A percentile compares a stretch with the other conserved stretches of the same genome.
Conservation (phyloP, 92 coral and sea anemone species). For the Phenganax marumi region DNA sequence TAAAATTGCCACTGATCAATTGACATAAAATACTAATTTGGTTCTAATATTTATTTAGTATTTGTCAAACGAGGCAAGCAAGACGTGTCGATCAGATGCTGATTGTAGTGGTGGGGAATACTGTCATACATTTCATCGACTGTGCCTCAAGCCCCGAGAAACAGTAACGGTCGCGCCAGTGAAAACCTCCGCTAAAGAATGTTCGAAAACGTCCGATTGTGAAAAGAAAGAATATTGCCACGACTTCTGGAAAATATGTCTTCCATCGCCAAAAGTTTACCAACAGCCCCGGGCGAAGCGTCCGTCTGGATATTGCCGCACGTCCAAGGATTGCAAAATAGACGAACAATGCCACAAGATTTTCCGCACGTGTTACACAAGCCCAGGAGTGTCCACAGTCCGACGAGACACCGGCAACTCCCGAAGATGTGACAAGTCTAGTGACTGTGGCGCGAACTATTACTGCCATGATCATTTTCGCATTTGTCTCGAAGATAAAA, state of each 20-base stretch:
- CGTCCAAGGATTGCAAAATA: constrained; percentile 5
- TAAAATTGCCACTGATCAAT: not conserved
- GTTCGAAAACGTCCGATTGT: constrained; percentile 18
- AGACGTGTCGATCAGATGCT: not conserved
- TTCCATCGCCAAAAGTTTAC: not conserved
- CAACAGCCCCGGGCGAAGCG: constrained; percentile 19
- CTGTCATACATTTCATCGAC: constrained; percentile 22
- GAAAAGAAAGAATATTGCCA: constrained; percentile 22
- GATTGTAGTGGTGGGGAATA: constrained; percentile 13
- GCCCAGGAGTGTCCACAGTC: constrained; percentile 19
- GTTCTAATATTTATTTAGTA: not conserved
- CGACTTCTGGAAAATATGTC: constrained; percentile 32
- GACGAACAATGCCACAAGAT: constrained; percentile 30
- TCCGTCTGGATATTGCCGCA: constrained; percentile 24
- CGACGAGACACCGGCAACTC: constrained; percentile 19
- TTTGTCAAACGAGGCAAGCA: not conserved
- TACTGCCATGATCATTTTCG: constrained; percentile 36
- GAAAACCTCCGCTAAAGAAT: constrained; percentile 9
- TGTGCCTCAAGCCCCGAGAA: constrained; percentile 15
- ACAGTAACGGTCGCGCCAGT: constrained; percentile 20
- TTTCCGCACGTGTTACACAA: constrained; percentile 33
- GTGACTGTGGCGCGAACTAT: constrained; percentile 17
- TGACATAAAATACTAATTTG: not conserved
- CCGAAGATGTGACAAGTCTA: not conserved
- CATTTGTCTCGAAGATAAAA: constrained; percentile 1